phyloP scores from a whole-genome alignment of 2,113 vertebrate genomes.

The Morone chrysops region DNA sequence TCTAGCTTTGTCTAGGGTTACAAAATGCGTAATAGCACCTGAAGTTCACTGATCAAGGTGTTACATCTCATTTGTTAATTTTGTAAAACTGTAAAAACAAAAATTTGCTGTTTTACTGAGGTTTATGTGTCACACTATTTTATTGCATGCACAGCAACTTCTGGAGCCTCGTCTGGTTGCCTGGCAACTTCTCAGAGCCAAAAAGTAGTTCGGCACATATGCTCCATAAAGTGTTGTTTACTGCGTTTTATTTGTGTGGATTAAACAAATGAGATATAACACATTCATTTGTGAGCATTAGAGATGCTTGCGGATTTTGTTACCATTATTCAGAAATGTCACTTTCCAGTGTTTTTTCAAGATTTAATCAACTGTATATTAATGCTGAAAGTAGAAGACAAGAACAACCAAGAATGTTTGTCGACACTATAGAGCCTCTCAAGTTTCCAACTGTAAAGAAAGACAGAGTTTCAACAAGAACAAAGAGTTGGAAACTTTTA shows the following conservation, averaged over 20 bases:
- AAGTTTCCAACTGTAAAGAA: slow-evolving; percentile 7
- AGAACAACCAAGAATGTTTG: background rate
- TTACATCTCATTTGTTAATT: background rate
- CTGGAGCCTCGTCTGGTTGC: background rate
- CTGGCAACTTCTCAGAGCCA: background rate
- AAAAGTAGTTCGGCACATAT: background rate
- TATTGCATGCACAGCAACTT: background rate
- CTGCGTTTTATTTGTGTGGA: background rate
- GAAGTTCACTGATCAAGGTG: background rate
- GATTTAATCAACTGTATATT: slow-evolving; percentile 1
- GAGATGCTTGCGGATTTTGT: background rate
- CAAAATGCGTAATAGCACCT: background rate
- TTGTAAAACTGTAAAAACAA: background rate
- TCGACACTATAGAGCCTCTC: background rate
- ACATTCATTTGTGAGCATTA: background rate
- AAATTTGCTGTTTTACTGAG: background rate
- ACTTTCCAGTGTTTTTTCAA: background rate
- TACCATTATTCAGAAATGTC: background rate
- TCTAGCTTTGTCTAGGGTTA: no score
- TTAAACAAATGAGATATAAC: background rate
- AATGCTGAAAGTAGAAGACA: background rate
- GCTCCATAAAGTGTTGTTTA: background rate
- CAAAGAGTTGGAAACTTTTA: slow-evolving; percentile 24
- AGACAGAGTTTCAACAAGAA: background rate
- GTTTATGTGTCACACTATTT: no score